Percentiles rank a stretch among this genome's conserved stretches.
These are phyloP conservation scores for Onychomys leucogaster DNA, from an alignment of 2,797 vertebrate genomes.

Conservation along the genomic window DNA sequence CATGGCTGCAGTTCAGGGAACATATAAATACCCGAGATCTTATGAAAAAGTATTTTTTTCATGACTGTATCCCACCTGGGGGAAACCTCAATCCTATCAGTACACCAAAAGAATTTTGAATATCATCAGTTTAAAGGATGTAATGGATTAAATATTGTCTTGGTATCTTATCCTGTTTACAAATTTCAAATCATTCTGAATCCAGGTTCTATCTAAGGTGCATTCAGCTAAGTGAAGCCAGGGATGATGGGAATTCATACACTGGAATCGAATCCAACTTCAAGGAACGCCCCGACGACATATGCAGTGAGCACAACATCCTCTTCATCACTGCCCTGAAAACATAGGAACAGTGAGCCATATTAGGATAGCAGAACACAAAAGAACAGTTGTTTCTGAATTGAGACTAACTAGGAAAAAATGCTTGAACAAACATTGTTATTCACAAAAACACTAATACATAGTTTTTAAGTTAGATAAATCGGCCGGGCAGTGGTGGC, in stretches of 20 bases:
- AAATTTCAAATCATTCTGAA: neutral
- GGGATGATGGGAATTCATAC: conserved; percentile 74
- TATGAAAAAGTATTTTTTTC: neutral
- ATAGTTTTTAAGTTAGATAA: neutral
- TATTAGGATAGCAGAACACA: accelerated
- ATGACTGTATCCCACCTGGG: neutral
- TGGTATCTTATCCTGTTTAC: neutral
- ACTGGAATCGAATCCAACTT: conserved; percentile 79
- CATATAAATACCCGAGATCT: neutral
- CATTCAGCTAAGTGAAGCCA: neutral
- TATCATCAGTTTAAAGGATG: neutral
- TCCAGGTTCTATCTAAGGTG: neutral
- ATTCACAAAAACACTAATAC: neutral
- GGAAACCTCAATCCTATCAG: neutral
- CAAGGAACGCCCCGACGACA: conserved; percentile 82
- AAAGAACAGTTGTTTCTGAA: neutral
- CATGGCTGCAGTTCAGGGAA: neutral
- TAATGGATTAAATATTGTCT: neutral
- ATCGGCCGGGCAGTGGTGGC: no score
- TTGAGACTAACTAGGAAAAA: neutral
- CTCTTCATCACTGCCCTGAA: conserved; percentile 82
- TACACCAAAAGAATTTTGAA: neutral
- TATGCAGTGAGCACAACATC: conserved; percentile 82
- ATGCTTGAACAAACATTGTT: neutral
- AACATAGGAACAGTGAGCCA: conserved; percentile 2